A percentile compares a stretch with the other conserved stretches of the same genome.
Evolutionary conservation across 2,113 vertebrate species (phyloP).

Genomic region (Craseonycteris thonglongyai): DNA sequence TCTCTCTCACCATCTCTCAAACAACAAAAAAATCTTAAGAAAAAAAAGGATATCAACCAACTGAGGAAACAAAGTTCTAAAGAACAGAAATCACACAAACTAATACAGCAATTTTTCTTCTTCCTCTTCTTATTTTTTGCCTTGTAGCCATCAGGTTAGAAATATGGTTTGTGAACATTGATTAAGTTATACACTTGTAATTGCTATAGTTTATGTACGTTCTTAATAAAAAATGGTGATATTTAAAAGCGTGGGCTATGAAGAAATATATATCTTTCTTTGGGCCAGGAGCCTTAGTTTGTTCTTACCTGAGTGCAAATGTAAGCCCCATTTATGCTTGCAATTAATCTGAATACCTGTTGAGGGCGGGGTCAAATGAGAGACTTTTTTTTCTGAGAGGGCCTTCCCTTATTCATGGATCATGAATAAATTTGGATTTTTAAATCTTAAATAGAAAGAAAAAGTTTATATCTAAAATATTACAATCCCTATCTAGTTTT

Average conservation of each 20-base stretch:
- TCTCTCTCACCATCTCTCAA: no score
- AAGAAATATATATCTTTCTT: not conserved
- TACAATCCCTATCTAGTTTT: not conserved
- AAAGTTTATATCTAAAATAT: not conserved
- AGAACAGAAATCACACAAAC: not conserved
- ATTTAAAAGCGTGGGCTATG: not conserved
- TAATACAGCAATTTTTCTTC: not conserved
- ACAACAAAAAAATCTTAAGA: no score
- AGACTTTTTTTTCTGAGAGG: not conserved
- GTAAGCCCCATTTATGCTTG: not conserved
- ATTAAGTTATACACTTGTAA: not conserved
- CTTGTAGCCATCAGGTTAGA: not conserved
- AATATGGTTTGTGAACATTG: not conserved
- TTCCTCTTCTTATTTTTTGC: no score
- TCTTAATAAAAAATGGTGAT: not conserved
- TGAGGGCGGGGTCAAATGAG: not conserved
- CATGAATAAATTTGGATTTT: not conserved
- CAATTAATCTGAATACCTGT: not conserved
- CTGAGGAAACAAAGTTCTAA: not conserved
- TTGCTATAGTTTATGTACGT: not conserved
- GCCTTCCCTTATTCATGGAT: not conserved
- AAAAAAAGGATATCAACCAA: not conserved
- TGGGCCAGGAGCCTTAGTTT: not conserved
- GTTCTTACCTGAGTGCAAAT: not conserved
- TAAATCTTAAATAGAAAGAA: not conserved